Evolutionary conservation across 2,113 vertebrate species (phyloP).

Genomic region (Mugil cephalus): DNA sequence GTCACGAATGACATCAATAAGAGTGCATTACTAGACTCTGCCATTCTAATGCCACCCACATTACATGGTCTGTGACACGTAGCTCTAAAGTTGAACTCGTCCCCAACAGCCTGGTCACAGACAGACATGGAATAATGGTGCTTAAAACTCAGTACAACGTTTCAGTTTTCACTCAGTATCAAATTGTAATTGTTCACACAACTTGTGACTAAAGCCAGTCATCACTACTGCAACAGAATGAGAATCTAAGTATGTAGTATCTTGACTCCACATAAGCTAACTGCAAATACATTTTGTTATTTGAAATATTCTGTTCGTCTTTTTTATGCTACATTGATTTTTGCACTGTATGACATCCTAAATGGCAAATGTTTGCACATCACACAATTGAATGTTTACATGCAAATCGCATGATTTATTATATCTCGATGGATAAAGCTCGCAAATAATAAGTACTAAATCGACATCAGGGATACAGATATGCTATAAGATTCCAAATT

Average conservation of each 20-base stretch:
- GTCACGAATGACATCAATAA: too few relatives aligned
- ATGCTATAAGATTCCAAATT: neutral
- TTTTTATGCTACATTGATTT: neutral
- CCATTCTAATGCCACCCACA: too few relatives aligned
- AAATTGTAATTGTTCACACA: neutral
- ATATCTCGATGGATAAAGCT: constrained; percentile 2
- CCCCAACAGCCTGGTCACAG: neutral
- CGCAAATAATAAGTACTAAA: neutral
- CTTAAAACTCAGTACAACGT: neutral
- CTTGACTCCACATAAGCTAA: constrained; percentile 11
- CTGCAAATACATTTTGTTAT: neutral
- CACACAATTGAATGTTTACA: constrained; percentile 25
- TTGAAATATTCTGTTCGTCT: neutral
- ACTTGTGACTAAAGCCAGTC: neutral
- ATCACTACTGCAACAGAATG: neutral
- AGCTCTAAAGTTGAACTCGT: too few relatives aligned
- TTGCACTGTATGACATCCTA: neutral
- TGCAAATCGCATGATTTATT: neutral
- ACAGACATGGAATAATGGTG: neutral
- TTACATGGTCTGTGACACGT: neutral
- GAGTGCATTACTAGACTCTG: too few relatives aligned
- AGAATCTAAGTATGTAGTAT: neutral
- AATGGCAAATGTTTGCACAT: constrained; percentile 26
- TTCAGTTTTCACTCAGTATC: neutral
- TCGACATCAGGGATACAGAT: neutral